Evolutionary conservation across 2,888 invertebrate genomes (phyloP).

Genomic region (Melanophora roralis): DNA sequence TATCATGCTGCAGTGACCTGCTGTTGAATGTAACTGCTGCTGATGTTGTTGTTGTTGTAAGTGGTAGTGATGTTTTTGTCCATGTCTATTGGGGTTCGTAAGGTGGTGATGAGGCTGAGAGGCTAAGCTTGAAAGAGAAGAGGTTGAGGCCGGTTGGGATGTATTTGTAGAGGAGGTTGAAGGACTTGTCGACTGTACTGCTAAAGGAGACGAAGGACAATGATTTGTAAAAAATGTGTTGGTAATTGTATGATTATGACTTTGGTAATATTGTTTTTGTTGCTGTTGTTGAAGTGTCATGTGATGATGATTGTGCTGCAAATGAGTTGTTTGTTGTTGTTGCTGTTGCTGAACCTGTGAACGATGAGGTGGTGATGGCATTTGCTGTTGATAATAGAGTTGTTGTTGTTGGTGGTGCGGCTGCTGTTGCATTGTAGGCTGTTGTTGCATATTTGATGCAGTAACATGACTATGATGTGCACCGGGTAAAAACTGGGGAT

Average conservation of each 20-base stretch:
- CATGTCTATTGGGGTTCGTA: conserved; percentile 64
- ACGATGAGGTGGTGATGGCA: conserved; percentile 64
- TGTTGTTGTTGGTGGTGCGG: conserved; percentile 71
- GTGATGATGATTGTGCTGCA: conserved; percentile 66
- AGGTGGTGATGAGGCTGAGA: conserved; percentile 72
- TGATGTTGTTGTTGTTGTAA: conserved; percentile 67
- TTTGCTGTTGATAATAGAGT: conserved; percentile 78
- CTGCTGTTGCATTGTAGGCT: conserved; percentile 77
- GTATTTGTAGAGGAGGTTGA: conserved; percentile 75
- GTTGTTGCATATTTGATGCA: conserved; percentile 66
- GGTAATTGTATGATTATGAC: conserved; percentile 69
- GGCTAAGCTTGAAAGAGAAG: conserved; percentile 74
- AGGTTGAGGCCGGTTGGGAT: conserved; percentile 75
- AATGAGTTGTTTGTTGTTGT: conserved; percentile 75
- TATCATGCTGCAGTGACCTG: conserved; percentile 58
- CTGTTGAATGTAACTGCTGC: conserved; percentile 55
- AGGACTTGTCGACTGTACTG: conserved; percentile 73
- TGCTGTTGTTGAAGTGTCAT: conserved; percentile 68
- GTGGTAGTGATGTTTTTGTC: conserved; percentile 66
- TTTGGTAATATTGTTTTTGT: conserved; percentile 61
- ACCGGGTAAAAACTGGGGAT: conserved; percentile 94
- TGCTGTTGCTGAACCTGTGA: conserved; percentile 77
- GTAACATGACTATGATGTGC: conserved; percentile 84
- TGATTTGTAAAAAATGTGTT: conserved; percentile 65
- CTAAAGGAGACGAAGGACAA: conserved; percentile 72